phyloP scores from a whole-genome alignment of 2,113 vertebrate species.

The Phalacrocorax carbo region DNA sequence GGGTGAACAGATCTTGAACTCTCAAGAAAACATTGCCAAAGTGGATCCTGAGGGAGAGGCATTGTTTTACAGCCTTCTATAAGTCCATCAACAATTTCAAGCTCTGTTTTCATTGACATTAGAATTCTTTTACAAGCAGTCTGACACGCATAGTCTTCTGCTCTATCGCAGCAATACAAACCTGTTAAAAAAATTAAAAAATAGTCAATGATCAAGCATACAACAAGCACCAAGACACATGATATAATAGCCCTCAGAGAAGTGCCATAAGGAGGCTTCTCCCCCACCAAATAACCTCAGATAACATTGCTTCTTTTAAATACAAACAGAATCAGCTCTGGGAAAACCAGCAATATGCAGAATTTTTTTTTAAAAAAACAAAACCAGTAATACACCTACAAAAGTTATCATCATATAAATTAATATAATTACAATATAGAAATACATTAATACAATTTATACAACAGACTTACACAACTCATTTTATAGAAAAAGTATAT shows the following conservation, averaged over 20 bases:
- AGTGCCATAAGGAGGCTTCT: background rate
- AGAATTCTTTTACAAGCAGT: conserved; percentile 90
- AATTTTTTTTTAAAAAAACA: background rate
- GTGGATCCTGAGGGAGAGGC: conserved; percentile 96
- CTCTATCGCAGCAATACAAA: conserved; percentile 95
- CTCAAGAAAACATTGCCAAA: conserved; percentile 97
- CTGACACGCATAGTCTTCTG: conserved; percentile 91
- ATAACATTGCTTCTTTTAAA: background rate
- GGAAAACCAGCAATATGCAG: rapidly evolving
- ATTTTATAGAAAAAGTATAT: background rate
- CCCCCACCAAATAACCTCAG: background rate
- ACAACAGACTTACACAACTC: background rate
- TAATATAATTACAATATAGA: background rate
- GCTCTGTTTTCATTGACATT: conserved; percentile 94
- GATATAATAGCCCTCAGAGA: background rate
- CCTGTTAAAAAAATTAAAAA: conserved; percentile 74
- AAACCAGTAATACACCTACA: background rate
- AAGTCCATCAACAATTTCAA: conserved; percentile 96
- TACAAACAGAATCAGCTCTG: background rate
- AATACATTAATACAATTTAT: background rate
- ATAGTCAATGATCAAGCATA: background rate
- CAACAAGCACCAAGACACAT: background rate
- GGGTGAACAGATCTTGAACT: conserved; percentile 86
- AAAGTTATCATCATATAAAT: background rate
- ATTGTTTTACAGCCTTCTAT: conserved; percentile 90